Percentiles rank a stretch among this genome's conserved stretches.
Evolutionary conservation across 2,888 invertebrate genomes (phyloP).

Genomic region (Emmelina monodactyla): DNA sequence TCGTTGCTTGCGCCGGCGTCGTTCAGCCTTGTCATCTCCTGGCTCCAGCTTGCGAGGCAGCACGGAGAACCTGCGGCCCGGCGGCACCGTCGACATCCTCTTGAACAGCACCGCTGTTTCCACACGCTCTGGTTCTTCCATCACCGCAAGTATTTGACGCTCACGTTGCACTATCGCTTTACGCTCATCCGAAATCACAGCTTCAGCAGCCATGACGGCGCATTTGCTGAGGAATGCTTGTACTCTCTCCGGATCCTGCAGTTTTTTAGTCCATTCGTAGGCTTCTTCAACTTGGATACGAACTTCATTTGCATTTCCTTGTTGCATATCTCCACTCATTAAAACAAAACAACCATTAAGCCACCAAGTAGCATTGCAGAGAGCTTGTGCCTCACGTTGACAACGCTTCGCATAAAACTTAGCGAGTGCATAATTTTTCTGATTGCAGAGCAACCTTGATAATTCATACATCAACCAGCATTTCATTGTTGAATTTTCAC

Average conservation of each 20-base stretch:
- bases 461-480: slow-evolving; percentile 58
- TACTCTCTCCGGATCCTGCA: slow-evolving; percentile 44
- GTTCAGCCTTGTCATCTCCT: slow-evolving; percentile 27
- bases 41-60: slow-evolving; percentile 33
- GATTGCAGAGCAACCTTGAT: slow-evolving; percentile 39
- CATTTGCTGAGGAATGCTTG: slow-evolving; percentile 48
- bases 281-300: slow-evolving; percentile 51
- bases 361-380: slow-evolving; percentile 48
- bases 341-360: slow-evolving; percentile 47
- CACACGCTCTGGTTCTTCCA: slow-evolving; percentile 35
- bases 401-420: slow-evolving; percentile 55
- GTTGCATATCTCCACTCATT: slow-evolving; percentile 58
- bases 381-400: slow-evolving; percentile 45
- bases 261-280: slow-evolving; percentile 42
- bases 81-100: slow-evolving; percentile 45
- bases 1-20: slow-evolving; percentile 35
- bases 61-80: slow-evolving; percentile 43
- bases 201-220: slow-evolving; percentile 39
- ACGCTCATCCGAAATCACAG: slow-evolving; percentile 40
- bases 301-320: slow-evolving; percentile 52
- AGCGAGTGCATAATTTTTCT: slow-evolving; percentile 52
- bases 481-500: slow-evolving; percentile 52
- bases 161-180: slow-evolving; percentile 43
- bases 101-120: slow-evolving; percentile 47
- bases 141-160: slow-evolving; percentile 34